phyloP scores from a whole-genome alignment of 2,888 invertebrate genomes.

The Cataglyphis rosenhaueri region DNA sequence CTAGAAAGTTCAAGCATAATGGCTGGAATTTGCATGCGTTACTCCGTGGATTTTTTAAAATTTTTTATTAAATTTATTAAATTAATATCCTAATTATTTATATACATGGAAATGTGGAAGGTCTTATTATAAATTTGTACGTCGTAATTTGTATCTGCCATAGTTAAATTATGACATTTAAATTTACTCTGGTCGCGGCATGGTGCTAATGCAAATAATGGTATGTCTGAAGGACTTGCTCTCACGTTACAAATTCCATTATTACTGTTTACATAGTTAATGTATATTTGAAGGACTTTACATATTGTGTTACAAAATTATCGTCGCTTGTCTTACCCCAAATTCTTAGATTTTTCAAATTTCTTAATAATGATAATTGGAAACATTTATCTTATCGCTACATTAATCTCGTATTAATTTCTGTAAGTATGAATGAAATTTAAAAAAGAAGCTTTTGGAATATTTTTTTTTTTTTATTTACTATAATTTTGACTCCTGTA shows the following conservation, averaged over 20 bases:
- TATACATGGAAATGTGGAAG: neutral
- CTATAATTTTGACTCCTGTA: neutral
- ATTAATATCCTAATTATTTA: constrained; percentile 12
- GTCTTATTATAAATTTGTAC: neutral
- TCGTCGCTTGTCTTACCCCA: neutral
- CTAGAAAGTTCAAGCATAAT: constrained; percentile 13
- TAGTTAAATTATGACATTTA: neutral
- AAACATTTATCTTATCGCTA: neutral
- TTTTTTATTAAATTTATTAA: neutral
- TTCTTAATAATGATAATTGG: neutral
- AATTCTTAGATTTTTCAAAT: neutral
- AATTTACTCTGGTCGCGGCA: neutral
- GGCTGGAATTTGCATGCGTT: neutral
- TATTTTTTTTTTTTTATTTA: neutral
- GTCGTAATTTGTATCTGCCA: neutral
- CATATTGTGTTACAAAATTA: neutral
- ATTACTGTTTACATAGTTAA: neutral
- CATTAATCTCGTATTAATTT: neutral
- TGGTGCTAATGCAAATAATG: constrained; percentile 26
- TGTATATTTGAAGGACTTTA: neutral
- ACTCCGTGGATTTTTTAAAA: neutral
- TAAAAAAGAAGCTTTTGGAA: neutral
- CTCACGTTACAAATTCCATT: constrained; percentile 7
- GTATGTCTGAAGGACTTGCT: neutral
- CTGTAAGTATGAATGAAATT: neutral